phyloP scores from a whole-genome alignment of 2,113 vertebrate species.

The Tonatia bakeri region DNA sequence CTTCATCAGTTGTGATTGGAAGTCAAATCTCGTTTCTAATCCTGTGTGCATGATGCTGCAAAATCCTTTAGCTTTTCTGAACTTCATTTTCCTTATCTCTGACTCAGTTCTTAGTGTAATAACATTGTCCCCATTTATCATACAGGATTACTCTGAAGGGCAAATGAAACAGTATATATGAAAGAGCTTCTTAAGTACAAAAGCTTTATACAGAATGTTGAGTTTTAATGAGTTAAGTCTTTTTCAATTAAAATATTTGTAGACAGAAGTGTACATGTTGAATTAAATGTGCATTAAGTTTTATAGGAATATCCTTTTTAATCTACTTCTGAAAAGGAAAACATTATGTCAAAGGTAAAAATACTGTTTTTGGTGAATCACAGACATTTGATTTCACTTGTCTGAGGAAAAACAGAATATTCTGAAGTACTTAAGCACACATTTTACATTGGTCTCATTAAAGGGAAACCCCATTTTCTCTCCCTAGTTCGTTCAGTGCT shows the following conservation, averaged over 20 bases:
- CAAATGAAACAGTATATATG: not conserved
- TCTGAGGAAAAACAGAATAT: not conserved
- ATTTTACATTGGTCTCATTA: not conserved
- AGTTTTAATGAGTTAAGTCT: not conserved
- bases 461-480: not conserved
- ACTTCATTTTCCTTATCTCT: not conserved
- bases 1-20: not conserved
- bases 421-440: not conserved
- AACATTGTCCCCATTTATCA: not conserved
- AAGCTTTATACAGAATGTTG: not conserved
- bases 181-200: not conserved
- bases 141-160: not conserved
- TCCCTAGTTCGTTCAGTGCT: not conserved
- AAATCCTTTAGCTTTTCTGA: not conserved
- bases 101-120: not conserved
- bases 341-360: not conserved
- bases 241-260: constrained; percentile 41
- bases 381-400: not conserved
- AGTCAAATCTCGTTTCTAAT: not conserved
- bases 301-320: not conserved
- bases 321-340: not conserved
- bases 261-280: not conserved
- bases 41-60: not conserved
- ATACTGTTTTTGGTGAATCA: not conserved
- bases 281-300: not conserved